phyloP scores from a whole-genome alignment of 2,797 vertebrate species.

The Acrossocheilus wenchowensis region DNA sequence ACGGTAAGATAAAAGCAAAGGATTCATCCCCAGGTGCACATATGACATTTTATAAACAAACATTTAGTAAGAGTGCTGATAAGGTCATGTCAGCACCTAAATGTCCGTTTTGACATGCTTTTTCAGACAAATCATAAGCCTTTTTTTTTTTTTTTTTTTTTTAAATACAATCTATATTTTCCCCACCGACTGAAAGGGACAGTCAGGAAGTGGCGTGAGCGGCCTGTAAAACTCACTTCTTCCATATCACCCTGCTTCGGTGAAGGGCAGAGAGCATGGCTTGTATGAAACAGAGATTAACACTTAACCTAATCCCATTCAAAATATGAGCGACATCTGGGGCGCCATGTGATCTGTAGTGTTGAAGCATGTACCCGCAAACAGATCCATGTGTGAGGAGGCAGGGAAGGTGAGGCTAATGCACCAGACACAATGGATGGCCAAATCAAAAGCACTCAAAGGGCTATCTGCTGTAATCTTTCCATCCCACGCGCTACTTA shows the following conservation, averaged over 20 bases:
- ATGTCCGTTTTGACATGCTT: neutral
- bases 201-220: neutral
- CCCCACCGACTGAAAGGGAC: neutral
- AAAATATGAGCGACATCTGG: constrained; percentile 8
- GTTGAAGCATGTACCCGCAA: constrained; percentile 21
- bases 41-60: neutral
- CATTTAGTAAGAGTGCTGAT: neutral
- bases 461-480: constrained; percentile 44
- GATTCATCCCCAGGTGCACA: neutral
- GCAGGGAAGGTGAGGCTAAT: constrained; percentile 21
- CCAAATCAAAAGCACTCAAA: constrained; percentile 43
- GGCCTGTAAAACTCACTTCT: neutral
- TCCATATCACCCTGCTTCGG: neutral
- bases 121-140: neutral
- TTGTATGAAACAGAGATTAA: constrained; percentile 30
- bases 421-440: constrained; percentile 44
- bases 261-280: constrained; percentile 3
- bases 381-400: constrained; percentile 27
- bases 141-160: neutral
- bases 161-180: neutral
- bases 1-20: neutral
- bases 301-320: constrained; percentile 22
- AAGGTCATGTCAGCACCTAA: neutral
- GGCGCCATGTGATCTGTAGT: neutral
- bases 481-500: constrained; percentile 46